A percentile compares a stretch with the other conserved stretches of the same genome.
Conservation (phyloP, 2,888 invertebrate species). For the Lithophane leautieri region DNA sequence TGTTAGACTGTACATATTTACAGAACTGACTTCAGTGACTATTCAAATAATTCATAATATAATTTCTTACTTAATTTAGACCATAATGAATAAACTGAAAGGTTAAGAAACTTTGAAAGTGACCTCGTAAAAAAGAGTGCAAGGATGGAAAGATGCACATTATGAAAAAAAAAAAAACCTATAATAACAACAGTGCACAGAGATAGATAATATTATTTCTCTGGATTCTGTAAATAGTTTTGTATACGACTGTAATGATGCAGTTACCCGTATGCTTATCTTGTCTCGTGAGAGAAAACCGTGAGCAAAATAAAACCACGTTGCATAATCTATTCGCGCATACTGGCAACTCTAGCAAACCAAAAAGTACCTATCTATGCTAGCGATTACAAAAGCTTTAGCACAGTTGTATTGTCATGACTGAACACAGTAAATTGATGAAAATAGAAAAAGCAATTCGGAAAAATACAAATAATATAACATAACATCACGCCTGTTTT, state of each 20-base stretch:
- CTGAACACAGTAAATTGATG: background rate
- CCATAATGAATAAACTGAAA: background rate
- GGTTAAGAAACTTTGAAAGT: background rate
- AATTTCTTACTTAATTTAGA: background rate
- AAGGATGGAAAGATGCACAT: background rate
- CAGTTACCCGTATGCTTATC: constrained; percentile 45
- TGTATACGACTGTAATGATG: constrained; percentile 39
- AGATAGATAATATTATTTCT: constrained; percentile 10
- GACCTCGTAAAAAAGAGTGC: background rate
- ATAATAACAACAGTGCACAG: background rate
- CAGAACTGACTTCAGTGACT: background rate
- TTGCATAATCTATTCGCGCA: constrained; percentile 6
- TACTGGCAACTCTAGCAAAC: constrained; percentile 17
- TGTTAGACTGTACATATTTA: background rate
- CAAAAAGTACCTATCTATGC: constrained; percentile 3
- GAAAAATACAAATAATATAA: background rate
- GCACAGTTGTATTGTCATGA: background rate
- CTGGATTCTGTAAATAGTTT: constrained; percentile 28
- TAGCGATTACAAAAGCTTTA: background rate
- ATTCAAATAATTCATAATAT: background rate
- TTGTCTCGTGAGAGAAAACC: constrained; percentile 35
- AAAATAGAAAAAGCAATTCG: background rate
- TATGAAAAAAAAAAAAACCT: background rate
- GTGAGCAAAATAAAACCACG: constrained; percentile 42
- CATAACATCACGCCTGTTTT: background rate